phyloP scores from a whole-genome alignment of 2,113 vertebrate species.

The Alectura lathami region DNA sequence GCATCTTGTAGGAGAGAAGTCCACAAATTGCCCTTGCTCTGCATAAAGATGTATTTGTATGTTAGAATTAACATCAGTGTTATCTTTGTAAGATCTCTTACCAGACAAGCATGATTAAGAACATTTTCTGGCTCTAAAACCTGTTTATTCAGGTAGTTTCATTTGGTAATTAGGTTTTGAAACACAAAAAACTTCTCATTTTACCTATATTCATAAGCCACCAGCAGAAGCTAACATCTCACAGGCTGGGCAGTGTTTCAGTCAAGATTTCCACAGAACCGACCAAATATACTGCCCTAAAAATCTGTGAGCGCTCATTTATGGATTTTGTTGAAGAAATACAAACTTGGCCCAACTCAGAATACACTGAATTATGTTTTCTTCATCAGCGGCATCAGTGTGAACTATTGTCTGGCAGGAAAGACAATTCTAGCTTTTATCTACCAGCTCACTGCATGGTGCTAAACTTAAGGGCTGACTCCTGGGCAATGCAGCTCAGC shows the following conservation, averaged over 20 bases:
- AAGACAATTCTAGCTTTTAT: not conserved
- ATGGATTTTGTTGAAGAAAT: not conserved
- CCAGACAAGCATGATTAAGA: not conserved
- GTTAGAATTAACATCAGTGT: not conserved
- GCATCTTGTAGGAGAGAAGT: not conserved
- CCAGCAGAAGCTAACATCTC: not conserved
- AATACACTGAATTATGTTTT: not conserved
- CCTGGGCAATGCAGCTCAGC: not conserved
- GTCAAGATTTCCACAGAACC: not conserved
- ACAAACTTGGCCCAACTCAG: not conserved
- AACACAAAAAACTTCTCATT: not conserved
- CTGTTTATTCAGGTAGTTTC: conserved; percentile 9
- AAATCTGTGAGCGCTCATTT: not conserved
- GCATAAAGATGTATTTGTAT: not conserved
- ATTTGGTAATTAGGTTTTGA: not conserved
- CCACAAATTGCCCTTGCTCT: not conserved
- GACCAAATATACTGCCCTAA: not conserved
- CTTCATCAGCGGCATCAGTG: not conserved
- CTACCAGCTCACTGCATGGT: not conserved
- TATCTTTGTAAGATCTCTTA: not conserved
- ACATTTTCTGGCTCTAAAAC: not conserved
- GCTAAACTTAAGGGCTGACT: not conserved
- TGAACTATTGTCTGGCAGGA: not conserved
- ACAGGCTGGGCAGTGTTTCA: not conserved
- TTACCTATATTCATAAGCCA: not conserved